These are phyloP conservation scores for Clivina fossor DNA, from an alignment of 2,888 invertebrate species.

Conservation along the genomic window DNA sequence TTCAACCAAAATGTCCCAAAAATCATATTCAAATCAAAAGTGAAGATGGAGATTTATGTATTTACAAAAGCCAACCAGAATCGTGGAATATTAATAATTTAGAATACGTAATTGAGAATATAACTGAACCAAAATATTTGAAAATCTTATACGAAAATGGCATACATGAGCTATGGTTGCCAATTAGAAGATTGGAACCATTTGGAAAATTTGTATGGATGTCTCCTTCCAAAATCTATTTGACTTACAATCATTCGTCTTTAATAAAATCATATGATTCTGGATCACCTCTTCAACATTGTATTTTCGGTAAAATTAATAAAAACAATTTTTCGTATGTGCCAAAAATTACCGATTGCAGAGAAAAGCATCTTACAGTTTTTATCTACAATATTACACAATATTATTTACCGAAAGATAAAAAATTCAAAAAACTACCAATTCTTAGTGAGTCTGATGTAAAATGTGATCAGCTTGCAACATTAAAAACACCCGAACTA, in stretches of 20 bases:
- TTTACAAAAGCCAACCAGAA: constrained; percentile 46
- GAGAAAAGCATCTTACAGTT: not conserved
- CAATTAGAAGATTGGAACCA: constrained; percentile 39
- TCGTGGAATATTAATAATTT: constrained; percentile 42
- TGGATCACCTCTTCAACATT: not conserved
- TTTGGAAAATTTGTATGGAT: constrained; percentile 32
- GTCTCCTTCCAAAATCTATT: constrained; percentile 14
- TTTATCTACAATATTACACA: not conserved
- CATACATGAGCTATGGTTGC: constrained; percentile 42
- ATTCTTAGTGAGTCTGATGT: too few species aligned
- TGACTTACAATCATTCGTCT: not conserved
- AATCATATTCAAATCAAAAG: too few species aligned
- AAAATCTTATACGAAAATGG: constrained; percentile 33
- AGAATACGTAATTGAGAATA: constrained; percentile 42
- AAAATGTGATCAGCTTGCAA: too few species aligned
- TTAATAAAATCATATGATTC: not conserved
- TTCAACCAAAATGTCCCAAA: constrained; percentile 40
- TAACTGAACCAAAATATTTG: constrained; percentile 33
- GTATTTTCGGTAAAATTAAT: not conserved
- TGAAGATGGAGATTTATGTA: constrained; percentile 43
- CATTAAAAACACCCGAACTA: too few species aligned
- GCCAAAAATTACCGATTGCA: constrained; percentile 1
- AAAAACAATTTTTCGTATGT: not conserved
- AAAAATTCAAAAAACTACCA: too few species aligned
- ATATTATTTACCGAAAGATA: too few species aligned